phyloP scores from a whole-genome alignment of 2,113 vertebrate species.

The Aspiorhynchus laticeps region DNA sequence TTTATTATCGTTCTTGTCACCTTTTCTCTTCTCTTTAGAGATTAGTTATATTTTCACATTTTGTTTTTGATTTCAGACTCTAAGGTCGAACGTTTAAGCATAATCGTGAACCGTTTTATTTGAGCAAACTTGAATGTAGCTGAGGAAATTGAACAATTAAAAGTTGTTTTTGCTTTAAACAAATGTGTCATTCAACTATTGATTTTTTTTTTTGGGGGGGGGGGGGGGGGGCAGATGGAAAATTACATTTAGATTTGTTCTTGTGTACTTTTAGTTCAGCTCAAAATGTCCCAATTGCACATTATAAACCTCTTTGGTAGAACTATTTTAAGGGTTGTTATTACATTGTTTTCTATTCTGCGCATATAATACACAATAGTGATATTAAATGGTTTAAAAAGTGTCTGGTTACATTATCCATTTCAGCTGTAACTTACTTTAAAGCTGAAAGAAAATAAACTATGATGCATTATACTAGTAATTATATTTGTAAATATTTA shows the following conservation, averaged over 20 bases:
- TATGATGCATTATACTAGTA: neutral
- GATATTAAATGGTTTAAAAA: neutral
- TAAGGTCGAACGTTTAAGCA: neutral
- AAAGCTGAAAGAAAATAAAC: neutral
- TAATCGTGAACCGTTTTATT: neutral
- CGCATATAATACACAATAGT: neutral
- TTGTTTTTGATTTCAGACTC: slow-evolving; percentile 7
- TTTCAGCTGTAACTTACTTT: neutral
- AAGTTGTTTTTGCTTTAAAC: neutral
- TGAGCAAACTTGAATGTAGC: neutral
- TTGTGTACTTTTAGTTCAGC: neutral
- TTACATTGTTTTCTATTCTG: neutral
- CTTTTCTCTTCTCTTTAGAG: slow-evolving; percentile 1
- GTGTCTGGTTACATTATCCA: neutral
- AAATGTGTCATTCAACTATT: neutral
- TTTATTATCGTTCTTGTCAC: neutral
- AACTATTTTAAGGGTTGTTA: neutral
- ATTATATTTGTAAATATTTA: neutral
- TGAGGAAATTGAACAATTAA: neutral
- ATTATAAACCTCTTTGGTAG: neutral
- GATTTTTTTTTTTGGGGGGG: neutral
- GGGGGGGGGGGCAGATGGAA: neutral
- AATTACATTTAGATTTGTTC: neutral
- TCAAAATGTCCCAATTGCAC: neutral
- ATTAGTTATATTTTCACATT: neutral